Base-by-base conservation (phyloP, 2,888 invertebrate species). In the Elaeidobius kamerunicus region DNA sequence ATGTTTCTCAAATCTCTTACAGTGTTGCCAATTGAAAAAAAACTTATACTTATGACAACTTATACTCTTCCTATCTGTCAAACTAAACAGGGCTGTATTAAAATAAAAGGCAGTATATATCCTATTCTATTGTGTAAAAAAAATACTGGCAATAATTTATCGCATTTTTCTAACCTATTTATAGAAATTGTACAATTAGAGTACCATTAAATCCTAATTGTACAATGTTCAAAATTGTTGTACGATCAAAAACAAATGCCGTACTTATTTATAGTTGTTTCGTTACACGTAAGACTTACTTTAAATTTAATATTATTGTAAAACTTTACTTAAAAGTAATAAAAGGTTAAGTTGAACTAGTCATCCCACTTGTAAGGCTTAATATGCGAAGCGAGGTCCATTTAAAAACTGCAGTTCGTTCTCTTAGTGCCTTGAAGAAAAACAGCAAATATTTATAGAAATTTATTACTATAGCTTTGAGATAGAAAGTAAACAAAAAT, bases 371-470 rank as follows among this genome's bases (percentile, higher is more conserved):
- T 44, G n/a, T 17, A 28, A 34, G 17, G 43, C 36, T 47, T n/a
- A n/a, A n/a, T n/a, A 11, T 41, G 44, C 50, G 51, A 54, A 48
- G n/a, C n/a, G n/a, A 57, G 57, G 57, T 57, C 55, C 55, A 55
- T 42, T 38, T 54, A 44, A 57, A 57, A 52, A 52, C 12, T 44
- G 52, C 55, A 50, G 51, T 53, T 47, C 27, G 40, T 28, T 42
- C n/a, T n/a, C n/a, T 51, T 57, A 57, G 57, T 57, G 57, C 57
- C 57, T 57, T 57, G 48, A 49, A 46, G 47, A 46, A 52, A 54
- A 53, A 49, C 55, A 57, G 57, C 57, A 57, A 55, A 57, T 57
- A 57, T 55, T 57, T 57, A 57, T 57, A 18, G 27, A 53, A 56
- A 56, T 53, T 48, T 56, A 49, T 49, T 16, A 39, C 4, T 39